Evolutionary conservation across 2,888 invertebrate species (phyloP).

Genomic region (Poecilobothrus nobilitatus): DNA sequence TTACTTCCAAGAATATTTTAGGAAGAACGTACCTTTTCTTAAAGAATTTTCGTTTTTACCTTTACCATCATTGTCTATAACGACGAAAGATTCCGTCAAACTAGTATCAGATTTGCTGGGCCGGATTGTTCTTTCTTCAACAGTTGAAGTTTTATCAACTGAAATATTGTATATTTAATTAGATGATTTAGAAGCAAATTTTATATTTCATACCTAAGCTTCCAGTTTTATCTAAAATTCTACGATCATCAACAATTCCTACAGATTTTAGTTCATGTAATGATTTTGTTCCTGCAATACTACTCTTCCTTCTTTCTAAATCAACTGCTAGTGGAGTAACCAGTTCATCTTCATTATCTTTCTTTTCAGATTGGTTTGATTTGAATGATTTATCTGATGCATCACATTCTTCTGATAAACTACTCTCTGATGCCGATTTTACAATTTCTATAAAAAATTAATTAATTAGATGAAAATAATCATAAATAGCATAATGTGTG

Average conservation of each 20-base stretch:
- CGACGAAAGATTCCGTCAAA: constrained; percentile 81
- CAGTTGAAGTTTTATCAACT: constrained; percentile 33
- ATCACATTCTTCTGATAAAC: constrained; percentile 67
- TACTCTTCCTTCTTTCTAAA: constrained; percentile 36
- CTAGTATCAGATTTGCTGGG: constrained; percentile 87
- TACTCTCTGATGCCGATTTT: constrained; percentile 84
- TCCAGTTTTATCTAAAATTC: constrained; percentile 23
- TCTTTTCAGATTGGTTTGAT: constrained; percentile 54
- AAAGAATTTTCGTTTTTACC: constrained; percentile 34
- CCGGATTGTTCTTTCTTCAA: constrained; percentile 57
- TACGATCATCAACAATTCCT: constrained; percentile 34
- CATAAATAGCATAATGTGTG: background rate
- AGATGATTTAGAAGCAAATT: no score
- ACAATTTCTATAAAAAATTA: constrained; percentile 45
- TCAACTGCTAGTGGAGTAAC: constrained; percentile 16
- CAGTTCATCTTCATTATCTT: constrained; percentile 16
- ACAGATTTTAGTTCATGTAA: constrained; percentile 44
- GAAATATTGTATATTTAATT: constrained; percentile 12
- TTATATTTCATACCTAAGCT: background rate
- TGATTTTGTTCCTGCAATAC: constrained; percentile 41
- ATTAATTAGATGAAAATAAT: background rate
- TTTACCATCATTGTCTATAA: constrained; percentile 51
- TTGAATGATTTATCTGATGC: constrained; percentile 64
- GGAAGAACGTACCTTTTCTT: constrained; percentile 33
- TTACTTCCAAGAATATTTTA: background rate